Conservation (phyloP, 2,888 invertebrate genomes). For the Miltochrista miniata region DNA sequence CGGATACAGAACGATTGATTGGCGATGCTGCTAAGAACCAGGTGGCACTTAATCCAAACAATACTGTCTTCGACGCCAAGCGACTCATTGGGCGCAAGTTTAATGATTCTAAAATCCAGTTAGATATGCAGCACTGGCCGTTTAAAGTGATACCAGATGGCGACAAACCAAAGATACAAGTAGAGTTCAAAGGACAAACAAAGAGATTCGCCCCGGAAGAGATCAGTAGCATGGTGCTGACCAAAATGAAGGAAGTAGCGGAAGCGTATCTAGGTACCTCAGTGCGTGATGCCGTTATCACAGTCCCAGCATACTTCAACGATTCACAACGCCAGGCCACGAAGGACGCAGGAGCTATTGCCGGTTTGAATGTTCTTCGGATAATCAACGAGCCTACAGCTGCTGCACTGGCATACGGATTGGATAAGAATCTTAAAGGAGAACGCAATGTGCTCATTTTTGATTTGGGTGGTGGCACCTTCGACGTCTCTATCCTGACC, state of each 20-base stretch:
- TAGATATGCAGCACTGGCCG: slow-evolving; percentile 93
- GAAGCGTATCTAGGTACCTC: slow-evolving; percentile 79
- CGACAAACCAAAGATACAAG: slow-evolving; percentile 87
- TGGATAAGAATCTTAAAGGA: slow-evolving; percentile 86
- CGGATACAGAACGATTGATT: slow-evolving; percentile 91
- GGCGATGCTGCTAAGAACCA: slow-evolving; percentile 95
- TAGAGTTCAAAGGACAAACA: slow-evolving; percentile 86
- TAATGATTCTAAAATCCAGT: slow-evolving; percentile 89
- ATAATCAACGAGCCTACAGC: slow-evolving; percentile 94
- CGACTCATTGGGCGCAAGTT: slow-evolving; percentile 91
- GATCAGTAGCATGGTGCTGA: slow-evolving; percentile 87
- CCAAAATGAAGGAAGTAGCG: slow-evolving; percentile 76
- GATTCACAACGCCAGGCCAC: slow-evolving; percentile 90
- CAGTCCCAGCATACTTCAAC: slow-evolving; percentile 92
- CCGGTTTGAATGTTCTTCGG: slow-evolving; percentile 90
- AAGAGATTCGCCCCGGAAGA: slow-evolving; percentile 88
- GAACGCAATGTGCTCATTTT: slow-evolving; percentile 86
- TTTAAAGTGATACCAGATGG: slow-evolving; percentile 87
- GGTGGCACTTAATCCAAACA: slow-evolving; percentile 89
- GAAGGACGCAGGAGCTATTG: slow-evolving; percentile 91
- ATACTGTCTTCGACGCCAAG: slow-evolving; percentile 89
- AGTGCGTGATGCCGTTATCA: slow-evolving; percentile 90
- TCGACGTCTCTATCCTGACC: slow-evolving; percentile 92
- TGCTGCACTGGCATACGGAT: slow-evolving; percentile 88
- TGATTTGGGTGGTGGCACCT: slow-evolving; percentile 87